phyloP scores from a whole-genome alignment of 2,888 invertebrate species.

The Coenonympha arcania region DNA sequence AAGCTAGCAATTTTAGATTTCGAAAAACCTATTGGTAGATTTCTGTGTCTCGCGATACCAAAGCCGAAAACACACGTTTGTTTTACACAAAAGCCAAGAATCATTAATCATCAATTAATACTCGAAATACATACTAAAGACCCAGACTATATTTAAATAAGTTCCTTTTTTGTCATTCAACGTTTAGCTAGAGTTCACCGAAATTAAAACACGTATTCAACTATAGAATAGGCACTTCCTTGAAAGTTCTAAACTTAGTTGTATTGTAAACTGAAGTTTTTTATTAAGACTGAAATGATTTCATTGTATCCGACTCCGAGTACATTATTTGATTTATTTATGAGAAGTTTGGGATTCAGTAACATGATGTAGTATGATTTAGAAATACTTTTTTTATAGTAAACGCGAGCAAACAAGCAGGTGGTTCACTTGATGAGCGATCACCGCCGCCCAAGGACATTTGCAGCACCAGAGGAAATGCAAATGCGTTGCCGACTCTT shows the following conservation, averaged over 20 bases:
- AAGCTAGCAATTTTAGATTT: too few relatives aligned
- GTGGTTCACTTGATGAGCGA: too few relatives aligned
- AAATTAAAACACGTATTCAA: constrained; percentile 8
- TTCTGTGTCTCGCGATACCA: too few relatives aligned
- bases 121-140: constrained; percentile 1
- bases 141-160: neutral
- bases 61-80: too few relatives aligned
- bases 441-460: too few relatives aligned
- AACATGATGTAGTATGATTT: neutral
- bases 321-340: neutral
- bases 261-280: constrained; percentile 1
- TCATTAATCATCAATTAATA: too few relatives aligned
- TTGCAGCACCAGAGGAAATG: too few relatives aligned
- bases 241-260: constrained; percentile 11
- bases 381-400: too few relatives aligned
- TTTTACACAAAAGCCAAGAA: too few relatives aligned
- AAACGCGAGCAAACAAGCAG: too few relatives aligned
- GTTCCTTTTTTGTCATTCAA: neutral
- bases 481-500: too few relatives aligned
- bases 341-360: neutral
- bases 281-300: neutral
- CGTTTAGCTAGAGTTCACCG: neutral
- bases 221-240: constrained; percentile 4
- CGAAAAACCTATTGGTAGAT: too few relatives aligned
- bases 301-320: neutral